Conservation (phyloP, 2,113 vertebrate species). For the Trematocara nigrifrons region DNA sequence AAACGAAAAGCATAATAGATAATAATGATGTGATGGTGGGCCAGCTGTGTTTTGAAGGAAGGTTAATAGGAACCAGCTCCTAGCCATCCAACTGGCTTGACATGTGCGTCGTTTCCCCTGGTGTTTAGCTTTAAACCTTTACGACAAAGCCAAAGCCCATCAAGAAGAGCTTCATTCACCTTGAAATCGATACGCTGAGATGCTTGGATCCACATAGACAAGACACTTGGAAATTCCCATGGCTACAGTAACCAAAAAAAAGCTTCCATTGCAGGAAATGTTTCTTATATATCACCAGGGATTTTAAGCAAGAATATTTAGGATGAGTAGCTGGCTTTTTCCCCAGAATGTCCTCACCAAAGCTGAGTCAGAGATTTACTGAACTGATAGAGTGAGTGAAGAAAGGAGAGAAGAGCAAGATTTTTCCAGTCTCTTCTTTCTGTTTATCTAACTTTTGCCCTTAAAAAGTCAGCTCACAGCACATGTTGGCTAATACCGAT, state of each 20-base stretch:
- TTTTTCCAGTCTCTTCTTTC: not conserved
- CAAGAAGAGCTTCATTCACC: slow-evolving; percentile 21
- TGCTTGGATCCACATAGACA: slow-evolving; percentile 27
- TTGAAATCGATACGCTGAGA: slow-evolving; percentile 29
- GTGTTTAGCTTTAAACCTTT: slow-evolving; percentile 4
- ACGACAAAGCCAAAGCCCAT: slow-evolving; percentile 16
- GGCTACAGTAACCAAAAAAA: slow-evolving; percentile 28
- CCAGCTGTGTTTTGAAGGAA: not conserved
- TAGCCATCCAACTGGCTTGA: slow-evolving; percentile 2
- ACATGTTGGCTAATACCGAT: slow-evolving; percentile 40
- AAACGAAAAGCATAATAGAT: not conserved
- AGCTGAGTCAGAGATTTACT: slow-evolving; percentile 46
- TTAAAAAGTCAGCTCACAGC: slow-evolving; percentile 9
- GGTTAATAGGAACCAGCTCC: slow-evolving; percentile 12
- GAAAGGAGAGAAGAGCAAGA: not conserved
- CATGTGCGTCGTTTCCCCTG: slow-evolving; percentile 13
- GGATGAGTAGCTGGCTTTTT: slow-evolving; percentile 32
- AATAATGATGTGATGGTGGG: not conserved
- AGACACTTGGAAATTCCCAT: slow-evolving; percentile 15
- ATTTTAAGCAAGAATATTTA: slow-evolving; percentile 46
- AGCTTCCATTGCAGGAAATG: slow-evolving; percentile 41
- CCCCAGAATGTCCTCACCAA: slow-evolving; percentile 22
- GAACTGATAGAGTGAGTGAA: not conserved
- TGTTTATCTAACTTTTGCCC: slow-evolving; percentile 44
- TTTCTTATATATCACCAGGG: slow-evolving; percentile 43